Base-by-base conservation (phyloP, 2,888 invertebrate species). In the Ormyrus pomaceus region DNA sequence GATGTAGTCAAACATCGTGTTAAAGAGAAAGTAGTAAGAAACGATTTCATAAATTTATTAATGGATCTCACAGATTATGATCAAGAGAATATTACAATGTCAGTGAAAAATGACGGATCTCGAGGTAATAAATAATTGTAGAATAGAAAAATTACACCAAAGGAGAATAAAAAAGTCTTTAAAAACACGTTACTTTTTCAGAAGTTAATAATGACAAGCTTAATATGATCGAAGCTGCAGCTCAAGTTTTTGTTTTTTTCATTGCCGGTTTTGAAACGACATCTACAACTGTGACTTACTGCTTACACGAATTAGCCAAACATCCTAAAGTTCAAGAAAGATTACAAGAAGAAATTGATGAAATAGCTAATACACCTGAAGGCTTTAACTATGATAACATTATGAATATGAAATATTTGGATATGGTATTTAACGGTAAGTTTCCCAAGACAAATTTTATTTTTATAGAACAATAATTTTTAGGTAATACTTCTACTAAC, bases 191-290 rank as follows among this genome's bases (percentile, higher is more conserved):
- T 19, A 19, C 45, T 61, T 5, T 56, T 56, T 64, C 64, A 77
- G 80, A 64, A 45, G 65, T 69, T 0, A 61, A n/a, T 0, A 13
- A 11, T 50, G 83, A 81, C 50, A 84, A 85, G 82, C 61, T 85
- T 11, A 91, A 91, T 6, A 83, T 89, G 50, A 83, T 91, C 70
- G 91, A 92, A 85, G 90, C 89, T 7, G 91, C 91, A 0, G 92
- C 92, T 0, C 92, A 92, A 83, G 91, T 91, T 0, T 92, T 91
- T 82, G 90, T 92, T 10, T 92, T 92, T 84, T 91, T 91, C 81
- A 79, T 91, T 68, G 92, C 92, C 19, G 92, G 92, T 6, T 92
- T 92, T 82, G 92, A 92, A 85, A 92, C 92, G 0, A 92, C 92
- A 3, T 91, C 92, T 2, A 89, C 92, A 6, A 91, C 92, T 8